Conservation (phyloP, 1,140 invertebrate species). For the Magallana angulata region DNA sequence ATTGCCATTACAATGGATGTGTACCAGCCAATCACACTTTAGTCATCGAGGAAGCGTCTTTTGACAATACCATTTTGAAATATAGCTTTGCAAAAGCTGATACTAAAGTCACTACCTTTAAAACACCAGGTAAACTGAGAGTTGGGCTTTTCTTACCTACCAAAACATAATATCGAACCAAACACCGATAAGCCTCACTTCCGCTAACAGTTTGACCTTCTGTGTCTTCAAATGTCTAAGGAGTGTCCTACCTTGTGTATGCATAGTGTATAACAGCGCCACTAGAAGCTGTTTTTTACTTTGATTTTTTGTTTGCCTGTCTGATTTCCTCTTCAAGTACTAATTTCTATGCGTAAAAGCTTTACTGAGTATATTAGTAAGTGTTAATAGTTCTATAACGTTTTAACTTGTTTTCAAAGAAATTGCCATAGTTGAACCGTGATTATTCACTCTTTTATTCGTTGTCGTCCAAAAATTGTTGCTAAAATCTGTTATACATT, state of each 20-base stretch:
- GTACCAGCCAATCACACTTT: too few relatives aligned
- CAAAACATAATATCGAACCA: background rate
- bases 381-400: background rate
- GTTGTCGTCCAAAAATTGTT: background rate
- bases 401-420: background rate
- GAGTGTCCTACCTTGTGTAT: background rate
- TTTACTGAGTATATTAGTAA: background rate
- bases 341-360: background rate
- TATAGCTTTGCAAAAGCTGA: too few relatives aligned
- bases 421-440: background rate
- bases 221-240: background rate
- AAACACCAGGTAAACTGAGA: too few relatives aligned
- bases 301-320: background rate
- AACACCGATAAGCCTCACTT: background rate
- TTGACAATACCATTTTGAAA: too few relatives aligned
- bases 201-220: background rate
- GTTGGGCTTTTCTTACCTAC: background rate
- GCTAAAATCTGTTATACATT: too few relatives aligned
- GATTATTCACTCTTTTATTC: background rate
- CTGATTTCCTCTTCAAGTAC: background rate
- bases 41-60: too few relatives aligned
- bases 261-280: background rate
- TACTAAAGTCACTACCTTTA: too few relatives aligned
- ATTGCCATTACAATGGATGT: too few relatives aligned
- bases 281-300: background rate